A percentile compares a stretch with the other conserved stretches of the same genome.
Evolutionary conservation across 64 coral and sea anemone genomes (phyloP).

Genomic region (Montipora sp.): DNA sequence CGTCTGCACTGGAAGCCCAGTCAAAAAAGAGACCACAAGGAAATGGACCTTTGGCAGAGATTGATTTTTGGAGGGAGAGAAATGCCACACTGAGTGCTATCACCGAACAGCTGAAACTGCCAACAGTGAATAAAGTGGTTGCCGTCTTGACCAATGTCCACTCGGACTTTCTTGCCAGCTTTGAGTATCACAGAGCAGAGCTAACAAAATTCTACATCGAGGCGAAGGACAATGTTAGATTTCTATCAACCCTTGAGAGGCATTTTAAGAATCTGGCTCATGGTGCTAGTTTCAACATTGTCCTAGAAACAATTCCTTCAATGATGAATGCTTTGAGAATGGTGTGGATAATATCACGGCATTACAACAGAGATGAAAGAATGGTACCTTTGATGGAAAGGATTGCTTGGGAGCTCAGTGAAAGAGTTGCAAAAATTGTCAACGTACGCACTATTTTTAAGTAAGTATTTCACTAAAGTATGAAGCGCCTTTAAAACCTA

Average conservation of each 20-base stretch:
- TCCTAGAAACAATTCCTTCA: conserved; percentile 97
- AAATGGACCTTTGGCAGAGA: conserved; percentile 96
- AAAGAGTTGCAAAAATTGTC: conserved; percentile 91
- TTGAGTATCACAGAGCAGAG: conserved; percentile 97
- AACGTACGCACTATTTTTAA: conserved; percentile 96
- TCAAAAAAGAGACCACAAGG: conserved; percentile 95
- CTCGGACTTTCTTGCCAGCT: conserved; percentile 84
- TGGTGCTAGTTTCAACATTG: conserved; percentile 95
- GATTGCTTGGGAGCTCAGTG: conserved; percentile 98
- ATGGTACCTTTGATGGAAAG: conserved; percentile 99
- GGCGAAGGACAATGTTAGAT: conserved; percentile 97
- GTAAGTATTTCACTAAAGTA: conserved; percentile 18
- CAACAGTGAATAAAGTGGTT: conserved; percentile 90
- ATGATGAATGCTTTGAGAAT: conserved; percentile 99
- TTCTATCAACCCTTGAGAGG: conserved; percentile 91
- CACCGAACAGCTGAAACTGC: conserved; percentile 93
- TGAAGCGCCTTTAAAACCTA: too few species aligned
- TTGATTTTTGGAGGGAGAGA: conserved; percentile 98
- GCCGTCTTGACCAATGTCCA: conserved; percentile 74
- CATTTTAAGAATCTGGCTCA: conserved; percentile 99
- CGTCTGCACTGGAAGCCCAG: conserved; percentile 87
- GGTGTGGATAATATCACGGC: conserved; percentile 99
- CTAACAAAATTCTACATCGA: conserved; percentile 96
- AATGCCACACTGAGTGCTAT: conserved; percentile 98
- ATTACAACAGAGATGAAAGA: conserved; percentile 99